These are phyloP conservation scores for Salarias fasciatus DNA, from an alignment of 2,797 vertebrate species.

Conservation along the genomic window DNA sequence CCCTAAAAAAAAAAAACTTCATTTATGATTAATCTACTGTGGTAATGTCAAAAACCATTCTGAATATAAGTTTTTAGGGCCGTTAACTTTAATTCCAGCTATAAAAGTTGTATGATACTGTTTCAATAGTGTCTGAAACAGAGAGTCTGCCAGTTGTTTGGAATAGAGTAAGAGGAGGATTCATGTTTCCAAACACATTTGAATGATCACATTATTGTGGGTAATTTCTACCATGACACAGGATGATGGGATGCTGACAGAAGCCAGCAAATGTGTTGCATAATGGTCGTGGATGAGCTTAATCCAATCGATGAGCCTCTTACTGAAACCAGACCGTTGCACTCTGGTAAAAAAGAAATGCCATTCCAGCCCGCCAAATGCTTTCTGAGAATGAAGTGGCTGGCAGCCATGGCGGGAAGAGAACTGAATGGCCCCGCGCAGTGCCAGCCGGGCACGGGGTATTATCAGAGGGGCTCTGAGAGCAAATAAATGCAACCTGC, in stretches of 20 bases:
- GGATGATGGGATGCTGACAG: constrained; percentile 7
- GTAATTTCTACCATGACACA: constrained; percentile 1
- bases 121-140: not conserved
- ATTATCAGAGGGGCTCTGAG: constrained; percentile 45
- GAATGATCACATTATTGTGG: constrained; percentile 15
- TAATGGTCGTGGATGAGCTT: constrained; percentile 34
- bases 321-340: constrained; percentile 45
- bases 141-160: constrained; percentile 3
- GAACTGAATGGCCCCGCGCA: constrained; percentile 31
- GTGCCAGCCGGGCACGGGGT: constrained; percentile 42
- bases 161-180: not conserved
- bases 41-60: no score
- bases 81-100: not conserved
- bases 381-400: constrained; percentile 52
- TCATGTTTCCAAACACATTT: constrained; percentile 9
- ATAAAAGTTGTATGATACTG: constrained; percentile 1
- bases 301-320: constrained; percentile 42
- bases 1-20: no score
- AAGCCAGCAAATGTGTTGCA: constrained; percentile 31
- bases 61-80: no score
- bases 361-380: constrained; percentile 41
- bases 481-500: constrained; percentile 48
- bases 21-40: no score
- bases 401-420: constrained; percentile 27
- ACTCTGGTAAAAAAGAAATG: constrained; percentile 19